Conservation (phyloP, 2,888 invertebrate species). For the Morpho achilles region DNA sequence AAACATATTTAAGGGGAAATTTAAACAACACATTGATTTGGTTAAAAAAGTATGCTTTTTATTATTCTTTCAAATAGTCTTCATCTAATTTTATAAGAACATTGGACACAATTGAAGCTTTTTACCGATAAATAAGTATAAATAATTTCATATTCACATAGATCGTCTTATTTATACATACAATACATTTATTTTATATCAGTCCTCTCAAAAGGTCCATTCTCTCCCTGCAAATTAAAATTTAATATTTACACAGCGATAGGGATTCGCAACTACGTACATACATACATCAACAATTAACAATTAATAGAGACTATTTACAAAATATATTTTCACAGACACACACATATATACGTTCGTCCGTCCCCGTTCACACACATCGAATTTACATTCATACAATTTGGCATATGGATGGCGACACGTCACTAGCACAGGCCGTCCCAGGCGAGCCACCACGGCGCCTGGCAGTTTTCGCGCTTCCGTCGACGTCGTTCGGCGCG, state of each 20-base stretch:
- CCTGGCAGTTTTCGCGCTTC: conserved; percentile 79
- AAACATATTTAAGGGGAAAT: conserved; percentile 1
- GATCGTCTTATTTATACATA: conserved; percentile 78
- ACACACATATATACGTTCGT: conserved; percentile 44
- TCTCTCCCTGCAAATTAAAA: conserved; percentile 79
- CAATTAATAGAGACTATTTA: conserved; percentile 79
- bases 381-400: conserved; percentile 66
- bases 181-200: conserved; percentile 79
- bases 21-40: conserved; percentile 62
- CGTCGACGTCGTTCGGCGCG: conserved; percentile 85
- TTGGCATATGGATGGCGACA: conserved; percentile 76
- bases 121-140: conserved; percentile 80
- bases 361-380: conserved; percentile 55
- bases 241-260: conserved; percentile 78
- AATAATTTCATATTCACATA: conserved; percentile 80
- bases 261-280: conserved; percentile 78
- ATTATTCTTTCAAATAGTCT: conserved; percentile 79
- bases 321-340: conserved; percentile 63
- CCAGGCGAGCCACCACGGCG: conserved; percentile 73
- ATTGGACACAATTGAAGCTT: conserved; percentile 80
- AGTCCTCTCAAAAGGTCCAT: conserved; percentile 80
- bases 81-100: conserved; percentile 80
- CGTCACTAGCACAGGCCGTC: conserved; percentile 69
- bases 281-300: conserved; percentile 80
- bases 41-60: conserved; percentile 80